Evolutionary conservation across 2,797 vertebrate species (phyloP).

Genomic region (Pelobates cultripes): DNA sequence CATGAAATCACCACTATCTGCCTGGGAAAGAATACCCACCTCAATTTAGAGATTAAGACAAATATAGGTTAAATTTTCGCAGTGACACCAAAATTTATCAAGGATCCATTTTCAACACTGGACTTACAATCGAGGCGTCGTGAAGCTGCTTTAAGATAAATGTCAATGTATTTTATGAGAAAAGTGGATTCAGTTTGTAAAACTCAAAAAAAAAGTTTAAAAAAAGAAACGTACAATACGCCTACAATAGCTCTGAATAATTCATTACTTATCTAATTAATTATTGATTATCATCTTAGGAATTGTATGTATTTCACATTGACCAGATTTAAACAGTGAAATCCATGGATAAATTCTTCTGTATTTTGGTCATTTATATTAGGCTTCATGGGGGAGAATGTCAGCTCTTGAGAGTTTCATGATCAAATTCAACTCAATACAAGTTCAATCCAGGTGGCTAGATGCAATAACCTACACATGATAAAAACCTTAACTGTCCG

Average conservation of each 20-base stretch:
- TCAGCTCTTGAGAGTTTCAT: too few relatives aligned
- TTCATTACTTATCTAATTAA: constrained; percentile 21
- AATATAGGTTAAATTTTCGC: too few relatives aligned
- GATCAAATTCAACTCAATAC: too few relatives aligned
- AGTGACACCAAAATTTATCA: too few relatives aligned
- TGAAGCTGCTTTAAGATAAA: background rate
- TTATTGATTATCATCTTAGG: constrained; percentile 32
- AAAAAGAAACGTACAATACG: background rate
- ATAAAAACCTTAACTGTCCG: too few relatives aligned
- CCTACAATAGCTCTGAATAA: constrained; percentile 34
- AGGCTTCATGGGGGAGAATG: background rate
- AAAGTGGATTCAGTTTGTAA: background rate
- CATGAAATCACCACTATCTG: too few relatives aligned
- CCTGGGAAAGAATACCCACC: too few relatives aligned
- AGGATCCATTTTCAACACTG: too few relatives aligned
- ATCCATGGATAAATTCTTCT: background rate
- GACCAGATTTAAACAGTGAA: constrained; percentile 24
- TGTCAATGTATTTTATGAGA: background rate
- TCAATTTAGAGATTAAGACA: too few relatives aligned
- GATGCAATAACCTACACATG: too few relatives aligned
- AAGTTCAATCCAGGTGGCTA: too few relatives aligned
- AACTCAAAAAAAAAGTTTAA: background rate
- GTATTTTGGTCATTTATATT: background rate
- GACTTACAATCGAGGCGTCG: too few relatives aligned
- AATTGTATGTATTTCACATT: constrained; percentile 20